phyloP scores from a whole-genome alignment of 2,113 vertebrate species.

The Heterocephalus glaber region DNA sequence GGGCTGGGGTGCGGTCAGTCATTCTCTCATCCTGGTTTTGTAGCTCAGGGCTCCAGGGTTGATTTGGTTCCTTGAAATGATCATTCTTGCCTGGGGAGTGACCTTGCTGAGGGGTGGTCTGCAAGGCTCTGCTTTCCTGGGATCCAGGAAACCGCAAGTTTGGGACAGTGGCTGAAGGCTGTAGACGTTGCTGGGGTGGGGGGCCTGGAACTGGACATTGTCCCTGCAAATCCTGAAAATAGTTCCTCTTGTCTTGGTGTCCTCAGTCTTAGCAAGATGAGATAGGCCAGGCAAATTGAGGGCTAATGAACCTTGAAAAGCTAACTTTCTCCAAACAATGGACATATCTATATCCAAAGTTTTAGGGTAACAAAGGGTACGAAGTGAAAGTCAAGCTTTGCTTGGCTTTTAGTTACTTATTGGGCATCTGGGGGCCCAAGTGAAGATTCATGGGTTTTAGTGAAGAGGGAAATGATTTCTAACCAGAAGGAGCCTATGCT shows the following conservation, averaged over 20 bases:
- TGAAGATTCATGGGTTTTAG: not conserved
- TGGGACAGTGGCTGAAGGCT: not conserved
- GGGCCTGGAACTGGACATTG: not conserved
- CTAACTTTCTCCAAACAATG: not conserved
- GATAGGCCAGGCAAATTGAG: not conserved
- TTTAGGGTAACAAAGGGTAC: not conserved
- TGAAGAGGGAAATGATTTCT: not conserved
- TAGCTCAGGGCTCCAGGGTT: not conserved
- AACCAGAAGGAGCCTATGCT: no score
- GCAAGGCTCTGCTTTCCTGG: not conserved
- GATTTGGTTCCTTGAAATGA: not conserved
- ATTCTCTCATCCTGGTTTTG: not conserved
- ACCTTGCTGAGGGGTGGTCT: not conserved
- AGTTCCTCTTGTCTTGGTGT: not conserved
- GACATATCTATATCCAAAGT: not conserved
- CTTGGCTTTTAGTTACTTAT: not conserved
- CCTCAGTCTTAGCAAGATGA: not conserved
- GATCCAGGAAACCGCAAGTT: not conserved
- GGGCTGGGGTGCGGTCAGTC: not conserved
- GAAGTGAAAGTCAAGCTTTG: not conserved
- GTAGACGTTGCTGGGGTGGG: not conserved
- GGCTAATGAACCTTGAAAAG: not conserved
- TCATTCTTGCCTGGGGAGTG: not conserved
- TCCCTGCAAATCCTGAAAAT: not conserved
- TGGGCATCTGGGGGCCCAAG: not conserved